Evolutionary conservation across 2,113 vertebrate genomes (phyloP), one percentile per base, ranked within the genome.

Genomic region (Menidia beryllina): DNA sequence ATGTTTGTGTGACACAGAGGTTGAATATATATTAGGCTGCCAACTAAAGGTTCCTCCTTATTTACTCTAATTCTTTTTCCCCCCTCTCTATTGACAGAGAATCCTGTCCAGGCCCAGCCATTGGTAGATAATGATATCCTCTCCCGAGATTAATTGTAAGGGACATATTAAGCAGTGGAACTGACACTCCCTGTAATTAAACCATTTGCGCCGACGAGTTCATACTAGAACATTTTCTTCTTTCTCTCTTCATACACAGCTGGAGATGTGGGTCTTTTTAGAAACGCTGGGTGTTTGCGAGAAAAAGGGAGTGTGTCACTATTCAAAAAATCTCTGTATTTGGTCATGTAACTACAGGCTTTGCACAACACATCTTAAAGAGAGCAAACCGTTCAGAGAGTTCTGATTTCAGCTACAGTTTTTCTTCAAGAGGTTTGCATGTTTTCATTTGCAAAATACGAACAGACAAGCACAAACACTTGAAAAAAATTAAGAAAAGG

Each of bases 171-270:
- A 91, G 84, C 88, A 89, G 83, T 86, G 80, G 69, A 64, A 79
- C 84, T 91, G 89, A 91, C 89, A 91, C 91, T 86, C 87, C 86
- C 84, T 87, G 82, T 90, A 91, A 92, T 93, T 92, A 92, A 91
- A 91, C 71, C 54, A 67, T 89, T 90, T 86, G 87, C 82, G 84
- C 76, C 77, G 36, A 88, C 69, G 59, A 86, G 91, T 90, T 88
- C 84, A 82, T 82, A 87, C 85, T 69, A 64, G 81, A 92, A 88
- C 52, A 69, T 50, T 70, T 64, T 77, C 56, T 73, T 51, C 47
- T 48, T 64, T 76, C 30, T 83, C 58, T 67, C 27, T 69, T 15
- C 34, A 14, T 65, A 39, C 58, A 43, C 55, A 3, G 67, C 61
- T 64, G 30, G 49, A 82, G 26, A n/a, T 45, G 71, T 39, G 57